Base-by-base conservation (phyloP, 2,797 vertebrate species). In the Synaphobranchus kaupii region DNA sequence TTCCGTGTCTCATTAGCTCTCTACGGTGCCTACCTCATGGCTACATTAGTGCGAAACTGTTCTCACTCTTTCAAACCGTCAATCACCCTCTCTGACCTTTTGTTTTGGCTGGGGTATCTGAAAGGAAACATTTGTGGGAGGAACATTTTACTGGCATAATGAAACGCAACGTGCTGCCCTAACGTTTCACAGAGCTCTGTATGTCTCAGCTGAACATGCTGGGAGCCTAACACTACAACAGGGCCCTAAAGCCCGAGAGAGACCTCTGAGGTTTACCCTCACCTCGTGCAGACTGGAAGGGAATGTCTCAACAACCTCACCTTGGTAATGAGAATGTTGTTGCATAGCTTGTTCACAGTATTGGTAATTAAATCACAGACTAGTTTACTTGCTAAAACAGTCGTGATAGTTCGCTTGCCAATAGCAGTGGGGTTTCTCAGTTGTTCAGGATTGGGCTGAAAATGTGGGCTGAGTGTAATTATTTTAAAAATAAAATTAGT, bases 41-140 rank as follows among this genome's bases (percentile, higher is more conserved):
- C n/a, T 84, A 48, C 52, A 84, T 76, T 84, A 81, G 76, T 52
- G 28, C 68, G 12, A 73, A 87, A 84, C 83, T 48, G 71, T 60
- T 34, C 47, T 31, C 20, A 20, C 22, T 52, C 54, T 34, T 87
- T 78, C 54, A 80, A 87, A 84, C 87, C 44, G 44, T 84, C 60
- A 60, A 84, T 80, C 83, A 80, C 44, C 3, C 25, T 22, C 52
- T 78, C 68, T 20, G 28, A 44, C 50, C 47, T 39, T 63, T 83
- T 31, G 60, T 73, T 58, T 39, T 66, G 66, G 10, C 10, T 13
- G 28, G 54, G 44, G 56, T 31, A 86, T 34, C 52, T 86, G 85
- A 63, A 44, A 28, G 78, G 44, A 34, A 39, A 56, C 48, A 6
- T 50, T 71, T 44, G 15, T 47, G 31, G 60, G 60, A 54, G 39